phyloP scores from a whole-genome alignment of 2,888 invertebrate species.

The Agrotis puta region DNA sequence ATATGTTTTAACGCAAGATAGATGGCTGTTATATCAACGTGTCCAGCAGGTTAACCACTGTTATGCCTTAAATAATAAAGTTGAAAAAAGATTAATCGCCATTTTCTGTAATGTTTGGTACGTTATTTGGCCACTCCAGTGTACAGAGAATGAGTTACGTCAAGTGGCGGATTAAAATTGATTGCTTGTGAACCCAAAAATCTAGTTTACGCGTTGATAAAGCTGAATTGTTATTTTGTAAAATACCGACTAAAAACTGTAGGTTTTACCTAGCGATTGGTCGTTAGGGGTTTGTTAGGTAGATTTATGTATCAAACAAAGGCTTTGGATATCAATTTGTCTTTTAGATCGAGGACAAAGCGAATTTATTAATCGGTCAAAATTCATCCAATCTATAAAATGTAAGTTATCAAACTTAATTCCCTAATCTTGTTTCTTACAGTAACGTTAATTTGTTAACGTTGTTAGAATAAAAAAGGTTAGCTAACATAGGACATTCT shows the following conservation, averaged over 20 bases:
- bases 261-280: neutral
- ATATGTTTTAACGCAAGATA: neutral
- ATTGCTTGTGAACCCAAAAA: slow-evolving; percentile 37
- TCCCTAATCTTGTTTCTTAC: no score
- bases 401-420: no score
- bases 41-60: neutral
- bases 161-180: slow-evolving; percentile 50
- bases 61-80: neutral
- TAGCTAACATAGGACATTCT: no score
- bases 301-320: neutral
- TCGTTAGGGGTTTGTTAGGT: neutral
- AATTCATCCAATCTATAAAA: no score
- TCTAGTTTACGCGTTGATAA: slow-evolving; percentile 17
- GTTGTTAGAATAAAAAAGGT: no score
- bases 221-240: slow-evolving; percentile 21
- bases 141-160: slow-evolving; percentile 45
- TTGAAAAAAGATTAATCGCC: neutral
- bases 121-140: slow-evolving; percentile 30
- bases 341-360: no score
- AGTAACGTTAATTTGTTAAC: no score
- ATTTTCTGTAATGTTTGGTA: neutral
- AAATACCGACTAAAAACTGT: neutral
- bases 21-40: neutral
- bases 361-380: no score
- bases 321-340: neutral